Evolutionary conservation across 1,140 invertebrate species (phyloP).

Genomic region (Holcopasites calliopsidis): DNA sequence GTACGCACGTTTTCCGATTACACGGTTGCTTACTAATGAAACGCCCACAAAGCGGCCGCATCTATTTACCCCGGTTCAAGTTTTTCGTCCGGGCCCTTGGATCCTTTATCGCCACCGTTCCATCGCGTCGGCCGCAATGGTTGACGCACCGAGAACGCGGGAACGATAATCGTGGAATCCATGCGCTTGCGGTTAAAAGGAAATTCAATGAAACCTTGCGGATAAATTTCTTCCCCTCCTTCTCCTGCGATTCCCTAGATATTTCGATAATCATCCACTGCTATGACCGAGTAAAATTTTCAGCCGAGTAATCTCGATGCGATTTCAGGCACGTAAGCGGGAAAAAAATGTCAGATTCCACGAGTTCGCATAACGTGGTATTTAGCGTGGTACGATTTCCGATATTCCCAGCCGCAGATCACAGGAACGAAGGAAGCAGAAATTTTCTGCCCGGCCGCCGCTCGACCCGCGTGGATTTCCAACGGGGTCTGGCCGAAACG

Average conservation of each 20-base stretch:
- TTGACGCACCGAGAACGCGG: slow-evolving; percentile 27
- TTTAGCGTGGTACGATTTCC: slow-evolving; percentile 45
- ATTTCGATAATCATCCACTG: too few species aligned
- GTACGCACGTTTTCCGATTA: background rate
- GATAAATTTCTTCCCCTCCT: background rate
- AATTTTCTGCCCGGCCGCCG: slow-evolving; percentile 46
- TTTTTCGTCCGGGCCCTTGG: slow-evolving; percentile 18
- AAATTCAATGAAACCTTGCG: background rate
- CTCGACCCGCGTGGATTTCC: slow-evolving; percentile 32
- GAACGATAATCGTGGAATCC: slow-evolving; percentile 25
- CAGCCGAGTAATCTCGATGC: background rate
- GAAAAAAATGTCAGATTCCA: slow-evolving; percentile 43
- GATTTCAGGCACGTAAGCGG: slow-evolving; percentile 1
- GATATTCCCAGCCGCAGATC: slow-evolving; percentile 32
- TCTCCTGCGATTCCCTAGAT: background rate
- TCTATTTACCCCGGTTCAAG: slow-evolving; percentile 50
- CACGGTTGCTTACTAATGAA: slow-evolving; percentile 31
- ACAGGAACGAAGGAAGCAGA: slow-evolving; percentile 43
- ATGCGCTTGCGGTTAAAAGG: background rate
- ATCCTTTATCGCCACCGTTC: slow-evolving; percentile 36
- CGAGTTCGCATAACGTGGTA: slow-evolving; percentile 40
- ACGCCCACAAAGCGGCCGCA: slow-evolving; percentile 48
- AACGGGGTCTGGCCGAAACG: background rate
- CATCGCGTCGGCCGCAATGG: slow-evolving; percentile 31
- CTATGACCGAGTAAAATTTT: background rate